Conservation (phyloP, 2,888 invertebrate genomes). For the Bellardia bayeri region DNA sequence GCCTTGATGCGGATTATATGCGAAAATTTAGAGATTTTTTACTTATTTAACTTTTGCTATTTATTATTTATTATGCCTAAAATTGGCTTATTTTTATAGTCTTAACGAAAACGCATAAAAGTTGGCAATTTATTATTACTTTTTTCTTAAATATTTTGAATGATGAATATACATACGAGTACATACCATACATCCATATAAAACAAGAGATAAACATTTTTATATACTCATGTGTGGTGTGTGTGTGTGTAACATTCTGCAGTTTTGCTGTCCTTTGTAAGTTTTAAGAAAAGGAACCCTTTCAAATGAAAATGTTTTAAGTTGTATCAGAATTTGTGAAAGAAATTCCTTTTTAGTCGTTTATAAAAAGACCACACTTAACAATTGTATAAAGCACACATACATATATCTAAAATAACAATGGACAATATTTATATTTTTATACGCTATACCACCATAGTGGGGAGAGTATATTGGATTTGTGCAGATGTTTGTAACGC, state of each 20-base stretch:
- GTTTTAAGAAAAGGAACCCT: slow-evolving; percentile 27
- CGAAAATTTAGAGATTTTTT: not conserved
- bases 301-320: slow-evolving; percentile 15
- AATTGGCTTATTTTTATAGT: not conserved
- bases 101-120: slow-evolving; percentile 10
- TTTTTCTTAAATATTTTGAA: not conserved
- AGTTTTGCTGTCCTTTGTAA: not conserved
- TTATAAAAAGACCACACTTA: slow-evolving; percentile 32
- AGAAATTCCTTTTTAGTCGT: slow-evolving; percentile 3
- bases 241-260: not conserved
- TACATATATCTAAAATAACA: not conserved
- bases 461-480: too few relatives aligned
- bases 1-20: slow-evolving; percentile 32
- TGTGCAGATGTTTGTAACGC: too few relatives aligned
- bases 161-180: not conserved
- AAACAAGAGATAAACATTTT: not conserved
- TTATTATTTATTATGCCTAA: slow-evolving; percentile 34
- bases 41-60: not conserved
- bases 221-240: not conserved
- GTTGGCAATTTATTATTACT: not conserved
- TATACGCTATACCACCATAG: too few relatives aligned
- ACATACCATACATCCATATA: too few relatives aligned
- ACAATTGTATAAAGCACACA: slow-evolving; percentile 19
- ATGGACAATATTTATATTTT: not conserved
- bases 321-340: not conserved